These are phyloP conservation scores for Harpagifer antarcticus DNA, from an alignment of 2,797 vertebrate species.

Conservation along the genomic window DNA sequence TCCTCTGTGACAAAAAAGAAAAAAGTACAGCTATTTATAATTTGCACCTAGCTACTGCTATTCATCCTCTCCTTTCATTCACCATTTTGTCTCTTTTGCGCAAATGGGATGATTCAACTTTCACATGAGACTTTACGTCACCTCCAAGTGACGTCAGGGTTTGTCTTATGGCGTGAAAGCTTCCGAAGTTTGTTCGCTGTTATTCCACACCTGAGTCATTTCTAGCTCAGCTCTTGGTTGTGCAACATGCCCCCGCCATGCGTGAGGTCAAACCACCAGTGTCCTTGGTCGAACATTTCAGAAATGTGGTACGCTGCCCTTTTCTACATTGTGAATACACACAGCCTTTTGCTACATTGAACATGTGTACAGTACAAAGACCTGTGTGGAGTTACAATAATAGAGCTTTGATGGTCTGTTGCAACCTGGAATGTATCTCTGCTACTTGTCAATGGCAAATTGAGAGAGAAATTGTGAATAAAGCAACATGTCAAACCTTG, in stretches of 20 bases:
- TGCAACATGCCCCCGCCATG: background rate
- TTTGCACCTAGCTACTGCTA: constrained; percentile 52
- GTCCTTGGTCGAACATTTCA: background rate
- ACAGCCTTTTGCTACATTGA: background rate
- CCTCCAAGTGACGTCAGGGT: background rate
- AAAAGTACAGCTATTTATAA: constrained; percentile 46
- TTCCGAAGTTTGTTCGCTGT: constrained; percentile 23
- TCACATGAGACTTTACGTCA: constrained; percentile 31
- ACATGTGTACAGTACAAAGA: constrained; percentile 16
- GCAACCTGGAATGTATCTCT: constrained; percentile 62
- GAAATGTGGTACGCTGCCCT: background rate
- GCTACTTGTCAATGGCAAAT: constrained; percentile 44
- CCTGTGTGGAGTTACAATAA: constrained; percentile 39
- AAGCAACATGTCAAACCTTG: constrained; percentile 34
- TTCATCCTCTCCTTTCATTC: constrained; percentile 47
- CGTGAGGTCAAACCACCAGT: background rate
- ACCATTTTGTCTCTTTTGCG: background rate
- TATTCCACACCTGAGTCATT: constrained; percentile 47
- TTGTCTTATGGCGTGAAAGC: constrained; percentile 18
- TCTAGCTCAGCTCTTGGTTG: background rate
- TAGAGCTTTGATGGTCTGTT: constrained; percentile 70
- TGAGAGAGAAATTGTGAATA: constrained; percentile 24
- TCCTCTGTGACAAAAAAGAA: constrained; percentile 20
- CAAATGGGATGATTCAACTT: constrained; percentile 39
- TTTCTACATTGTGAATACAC: background rate